Conservation (phyloP, 2,888 invertebrate genomes). For the Stomorhina lunata region DNA sequence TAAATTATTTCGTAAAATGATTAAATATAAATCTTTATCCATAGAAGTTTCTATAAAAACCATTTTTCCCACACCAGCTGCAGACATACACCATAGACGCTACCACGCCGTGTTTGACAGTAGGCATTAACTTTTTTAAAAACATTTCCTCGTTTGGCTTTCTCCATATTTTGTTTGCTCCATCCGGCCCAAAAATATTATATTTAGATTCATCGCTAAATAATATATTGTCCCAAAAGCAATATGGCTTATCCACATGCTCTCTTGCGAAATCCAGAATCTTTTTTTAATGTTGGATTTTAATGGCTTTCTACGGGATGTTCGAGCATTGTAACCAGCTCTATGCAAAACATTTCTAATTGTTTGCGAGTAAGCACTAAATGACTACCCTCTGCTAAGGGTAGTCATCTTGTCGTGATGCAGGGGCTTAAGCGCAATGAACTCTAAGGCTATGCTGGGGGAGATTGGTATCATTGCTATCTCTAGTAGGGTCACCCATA, state of each 20-base stretch:
- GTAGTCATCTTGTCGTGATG: no score
- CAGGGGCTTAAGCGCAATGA: no score
- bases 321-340: not conserved
- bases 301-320: not conserved
- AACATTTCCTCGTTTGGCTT: not conserved
- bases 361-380: no score
- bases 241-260: slow-evolving; percentile 6
- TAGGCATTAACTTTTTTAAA: slow-evolving; percentile 5
- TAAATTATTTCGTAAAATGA: not conserved
- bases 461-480: no score
- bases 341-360: not conserved
- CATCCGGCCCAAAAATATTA: slow-evolving; percentile 16
- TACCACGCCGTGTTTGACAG: not conserved
- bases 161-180: slow-evolving; percentile 15
- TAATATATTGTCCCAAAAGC: slow-evolving; percentile 9
- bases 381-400: no score
- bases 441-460: no score
- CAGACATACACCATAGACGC: not conserved
- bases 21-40: not conserved
- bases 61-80: not conserved
- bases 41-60: not conserved
- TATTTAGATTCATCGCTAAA: slow-evolving; percentile 16
- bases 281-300: not conserved
- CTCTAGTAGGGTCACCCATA: no score
- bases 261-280: not conserved